Evolutionary conservation across 2,888 invertebrate genomes (phyloP).

Genomic region (Morpho achilles): DNA sequence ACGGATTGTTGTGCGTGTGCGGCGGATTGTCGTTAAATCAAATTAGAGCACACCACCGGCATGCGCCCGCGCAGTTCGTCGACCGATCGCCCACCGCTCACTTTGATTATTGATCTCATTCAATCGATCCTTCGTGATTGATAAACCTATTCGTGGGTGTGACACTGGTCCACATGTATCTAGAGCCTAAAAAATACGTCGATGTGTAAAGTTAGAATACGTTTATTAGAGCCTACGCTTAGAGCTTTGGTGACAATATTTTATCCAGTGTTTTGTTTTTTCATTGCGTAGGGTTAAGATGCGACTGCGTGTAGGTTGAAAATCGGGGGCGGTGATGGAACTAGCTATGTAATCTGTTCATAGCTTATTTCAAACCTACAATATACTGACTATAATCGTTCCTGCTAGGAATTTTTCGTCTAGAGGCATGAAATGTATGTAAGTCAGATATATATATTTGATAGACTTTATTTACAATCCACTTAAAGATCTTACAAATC

Average conservation of each 20-base stretch:
- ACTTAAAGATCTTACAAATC: too few relatives aligned
- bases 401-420: not conserved
- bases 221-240: conserved; percentile 32
- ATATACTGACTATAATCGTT: not conserved
- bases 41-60: conserved; percentile 70
- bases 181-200: conserved; percentile 28
- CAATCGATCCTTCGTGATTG: conserved; percentile 72
- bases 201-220: conserved; percentile 24
- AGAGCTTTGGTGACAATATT: conserved; percentile 28
- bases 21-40: conserved; percentile 71
- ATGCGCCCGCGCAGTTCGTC: conserved; percentile 77
- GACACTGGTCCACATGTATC: conserved; percentile 41
- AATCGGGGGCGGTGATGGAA: conserved; percentile 40
- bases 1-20: conserved; percentile 49
- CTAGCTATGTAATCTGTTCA: conserved; percentile 25
- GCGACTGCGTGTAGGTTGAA: conserved; percentile 38
- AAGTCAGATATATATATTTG: too few relatives aligned
- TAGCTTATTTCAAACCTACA: conserved; percentile 8
- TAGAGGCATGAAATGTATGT: too few relatives aligned
- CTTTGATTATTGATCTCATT: conserved; percentile 69
- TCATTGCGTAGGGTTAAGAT: conserved; percentile 44
- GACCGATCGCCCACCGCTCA: conserved; percentile 72
- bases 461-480: too few relatives aligned
- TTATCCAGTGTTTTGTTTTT: conserved; percentile 27
- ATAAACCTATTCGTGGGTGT: conserved; percentile 64